Conservation (phyloP, 2,888 invertebrate genomes). For the Scotopteryx bipunctaria region DNA sequence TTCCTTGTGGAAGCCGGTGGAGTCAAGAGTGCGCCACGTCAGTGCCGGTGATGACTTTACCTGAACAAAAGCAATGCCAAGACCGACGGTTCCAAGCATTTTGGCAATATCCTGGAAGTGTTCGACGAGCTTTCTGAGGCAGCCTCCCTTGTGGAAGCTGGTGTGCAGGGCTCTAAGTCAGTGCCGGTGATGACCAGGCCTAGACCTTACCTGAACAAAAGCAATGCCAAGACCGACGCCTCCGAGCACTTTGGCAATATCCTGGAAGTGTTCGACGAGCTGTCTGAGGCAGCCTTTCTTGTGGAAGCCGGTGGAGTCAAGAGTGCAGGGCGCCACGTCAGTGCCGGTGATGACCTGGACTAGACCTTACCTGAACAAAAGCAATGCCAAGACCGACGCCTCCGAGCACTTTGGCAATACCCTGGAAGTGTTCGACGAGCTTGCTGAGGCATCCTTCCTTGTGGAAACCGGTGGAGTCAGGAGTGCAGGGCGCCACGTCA, state of each 20-base stretch:
- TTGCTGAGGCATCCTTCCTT: conserved; percentile 86
- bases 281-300: conserved; percentile 86
- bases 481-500: conserved; percentile 66
- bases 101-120: conserved; percentile 88
- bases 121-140: conserved; percentile 85
- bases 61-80: conserved; percentile 94
- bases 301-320: conserved; percentile 59
- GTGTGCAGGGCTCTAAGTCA: conserved; percentile 67
- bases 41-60: conserved; percentile 83
- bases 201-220: conserved; percentile 91
- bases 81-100: conserved; percentile 91
- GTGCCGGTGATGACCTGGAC: conserved; percentile 76
- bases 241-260: conserved; percentile 89
- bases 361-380: conserved; percentile 88
- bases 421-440: conserved; percentile 85
- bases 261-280: conserved; percentile 85
- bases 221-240: conserved; percentile 94
- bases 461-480: conserved; percentile 59
- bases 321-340: conserved; percentile 66
- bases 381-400: conserved; percentile 94
- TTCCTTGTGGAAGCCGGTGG: conserved; percentile 65
- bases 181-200: conserved; percentile 78
- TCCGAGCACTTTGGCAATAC: conserved; percentile 89
- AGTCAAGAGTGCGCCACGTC: conserved; percentile 55
- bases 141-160: conserved; percentile 83